phyloP scores from a whole-genome alignment of 2,797 vertebrate species.

The Calcarius lapponicus region DNA sequence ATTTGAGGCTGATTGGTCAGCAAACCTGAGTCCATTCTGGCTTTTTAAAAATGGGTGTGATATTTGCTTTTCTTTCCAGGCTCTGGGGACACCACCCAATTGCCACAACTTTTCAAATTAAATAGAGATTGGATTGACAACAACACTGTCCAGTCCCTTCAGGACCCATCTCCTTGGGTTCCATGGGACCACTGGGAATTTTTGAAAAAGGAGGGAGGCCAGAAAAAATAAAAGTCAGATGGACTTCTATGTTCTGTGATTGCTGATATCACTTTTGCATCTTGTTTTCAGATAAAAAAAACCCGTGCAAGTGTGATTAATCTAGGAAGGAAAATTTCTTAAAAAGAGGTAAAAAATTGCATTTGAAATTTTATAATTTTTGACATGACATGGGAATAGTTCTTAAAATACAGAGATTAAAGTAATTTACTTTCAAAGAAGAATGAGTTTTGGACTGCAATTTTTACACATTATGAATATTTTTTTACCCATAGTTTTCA shows the following conservation, averaged over 20 bases:
- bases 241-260: background rate
- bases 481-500: background rate
- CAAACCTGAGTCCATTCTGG: background rate
- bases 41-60: background rate
- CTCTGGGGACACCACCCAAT: rapidly evolving
- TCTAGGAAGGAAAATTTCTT: background rate
- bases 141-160: background rate
- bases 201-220: background rate
- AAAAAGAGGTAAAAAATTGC: background rate
- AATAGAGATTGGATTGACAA: background rate
- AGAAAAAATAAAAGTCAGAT: background rate
- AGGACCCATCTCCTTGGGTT: background rate
- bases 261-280: background rate
- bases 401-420: background rate
- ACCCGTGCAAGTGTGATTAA: background rate
- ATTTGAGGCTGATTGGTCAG: background rate
- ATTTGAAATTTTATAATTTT: background rate
- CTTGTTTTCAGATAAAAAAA: background rate
- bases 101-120: background rate
- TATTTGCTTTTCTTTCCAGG: background rate
- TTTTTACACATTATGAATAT: background rate
- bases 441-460: background rate
- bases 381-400: background rate
- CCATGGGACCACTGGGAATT: background rate
- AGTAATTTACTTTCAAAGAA: background rate